Evolutionary conservation across 64 coral and sea anemone species (phyloP), one percentile per base, ranked within the genome.

Genomic region (Catalaphyllia jardinei): DNA sequence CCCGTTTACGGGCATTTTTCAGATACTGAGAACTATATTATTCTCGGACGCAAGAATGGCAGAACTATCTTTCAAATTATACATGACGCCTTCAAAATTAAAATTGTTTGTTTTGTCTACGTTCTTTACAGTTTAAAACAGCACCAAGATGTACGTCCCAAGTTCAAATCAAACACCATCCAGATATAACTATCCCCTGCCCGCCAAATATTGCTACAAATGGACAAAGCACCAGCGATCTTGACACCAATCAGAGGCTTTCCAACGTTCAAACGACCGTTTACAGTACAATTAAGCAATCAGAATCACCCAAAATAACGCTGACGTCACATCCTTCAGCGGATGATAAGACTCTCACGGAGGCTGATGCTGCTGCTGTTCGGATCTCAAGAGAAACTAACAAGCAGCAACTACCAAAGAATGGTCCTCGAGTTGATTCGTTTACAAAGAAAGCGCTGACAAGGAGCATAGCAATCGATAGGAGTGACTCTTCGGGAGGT

Each of bases 141-240:
- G 28, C 42, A 8, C 75, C 90, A 16, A 82, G 72, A 13, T 51
- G 61, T 18, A 91, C 67, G 20, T 79, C 93, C 14, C 82, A 79
- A 52, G 54, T 94, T 27, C 93, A 94, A 79, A 38, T 90, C 12
- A 94, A 87, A 74, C 93, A 80, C 1, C 93, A 94, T 28, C 60
- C 93, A 0, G 93, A 94, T 64, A 46, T 91, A 35, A 60, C 29
- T 28, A 91, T 91, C n/a, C 65, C 65, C 1, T 90, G 27, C 2
- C 54, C 78, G 10, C 13, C 89, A 52, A 39, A 65, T 62, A 46
- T 85, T n/a, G 7, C 62, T 27, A 71, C 65, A 85, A 69, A 20
- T 85, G 33, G 20, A 25, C 62, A 85, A 46, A 9, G 14, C 33
- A 39, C 81, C 39, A 24, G 65, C 25, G 22, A 69, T n/a, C 11